A percentile compares a stretch with the other conserved stretches of the same genome.
phyloP scores from a whole-genome alignment of 2,113 vertebrate genomes.

The Oryzias woworae region DNA sequence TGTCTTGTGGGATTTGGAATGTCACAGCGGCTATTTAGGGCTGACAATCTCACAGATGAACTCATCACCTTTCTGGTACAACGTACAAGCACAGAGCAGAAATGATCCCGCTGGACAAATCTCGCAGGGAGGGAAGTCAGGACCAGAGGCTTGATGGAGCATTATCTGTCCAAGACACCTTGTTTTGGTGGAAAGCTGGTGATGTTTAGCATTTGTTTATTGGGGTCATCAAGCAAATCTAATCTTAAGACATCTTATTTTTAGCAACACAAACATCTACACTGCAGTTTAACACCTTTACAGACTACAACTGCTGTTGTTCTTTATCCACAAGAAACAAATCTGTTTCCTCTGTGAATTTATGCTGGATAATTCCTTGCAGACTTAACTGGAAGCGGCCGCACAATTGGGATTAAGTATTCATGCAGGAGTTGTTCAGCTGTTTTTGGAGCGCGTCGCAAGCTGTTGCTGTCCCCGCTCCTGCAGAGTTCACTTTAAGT shows the following conservation, averaged over 20 bases:
- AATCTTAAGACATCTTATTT: slow-evolving; percentile 23
- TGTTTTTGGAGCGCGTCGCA: slow-evolving; percentile 9
- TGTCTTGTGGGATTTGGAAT: slow-evolving; percentile 39
- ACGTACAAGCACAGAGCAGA: slow-evolving; percentile 35
- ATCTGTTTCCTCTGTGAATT: no score
- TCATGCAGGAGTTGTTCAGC: slow-evolving; percentile 23
- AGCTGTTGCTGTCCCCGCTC: slow-evolving; percentile 17
- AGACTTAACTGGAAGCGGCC: slow-evolving; percentile 33
- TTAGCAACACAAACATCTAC: no score
- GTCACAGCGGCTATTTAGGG: slow-evolving; percentile 30
- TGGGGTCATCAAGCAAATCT: background rate
- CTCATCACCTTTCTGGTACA: slow-evolving; percentile 31
- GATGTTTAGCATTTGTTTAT: slow-evolving; percentile 35
- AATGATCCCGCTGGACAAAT: slow-evolving; percentile 50
- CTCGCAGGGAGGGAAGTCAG: slow-evolving; percentile 5
- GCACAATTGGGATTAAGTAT: slow-evolving; percentile 36
- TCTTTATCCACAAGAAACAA: background rate
- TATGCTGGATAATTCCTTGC: background rate
- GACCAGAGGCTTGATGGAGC: slow-evolving; percentile 43
- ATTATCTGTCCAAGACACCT: slow-evolving; percentile 58
- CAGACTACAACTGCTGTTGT: background rate
- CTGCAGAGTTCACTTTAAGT: background rate
- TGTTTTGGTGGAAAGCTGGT: slow-evolving; percentile 38
- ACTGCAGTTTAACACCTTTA: no score
- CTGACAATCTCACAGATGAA: slow-evolving; percentile 30